Evolutionary conservation across 1,140 invertebrate genomes (phyloP), one percentile per base, ranked within the genome.

Genomic region (Idris sp.): DNA sequence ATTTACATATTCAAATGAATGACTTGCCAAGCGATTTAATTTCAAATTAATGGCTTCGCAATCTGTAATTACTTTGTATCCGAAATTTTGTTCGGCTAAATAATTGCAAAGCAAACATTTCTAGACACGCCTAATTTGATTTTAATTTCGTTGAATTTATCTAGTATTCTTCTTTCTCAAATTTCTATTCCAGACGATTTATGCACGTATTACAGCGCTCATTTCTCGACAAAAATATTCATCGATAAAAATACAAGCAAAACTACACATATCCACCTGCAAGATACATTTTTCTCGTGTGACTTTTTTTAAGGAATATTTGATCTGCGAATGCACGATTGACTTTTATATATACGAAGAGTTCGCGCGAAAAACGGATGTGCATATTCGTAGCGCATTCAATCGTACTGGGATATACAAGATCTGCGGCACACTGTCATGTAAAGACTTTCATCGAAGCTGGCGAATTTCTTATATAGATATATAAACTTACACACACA

Each of bases 171-270:
- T 14, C 22, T 10, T 31, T 31, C 41, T 36, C 58, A 53, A 53
- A 44, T 44, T 53, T 59, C 36, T 44, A 14, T 59, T 48, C 10
- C 46, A 18, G 25, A 33, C 38, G 54, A 69, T 69, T 69, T 53
- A 69, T 69, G 46, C 48, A 14, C 51, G 54, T 41, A 53, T 49
- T 61, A 53, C 65, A 61, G 25, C 28, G 49, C 36, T 59, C 64
- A 68, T 59, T 68, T 68, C 30, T 54, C 35, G 64, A 51, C 44
- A 35, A 51, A 68, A 68, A 68, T 68, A 68, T 65, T 65, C 61
- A 65, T 65, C 62, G 62, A 9, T 8, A 56, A 56, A 67, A 56
- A 56, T 67, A 56, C 43, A 51, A 65, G 38, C 43, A 15, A 16
- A 67, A 51, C 51, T 40, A 14, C 15, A 33, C 49, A 51, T 48